These are phyloP conservation scores for Neomorphus geoffroyi DNA, from an alignment of 2,797 vertebrate species.

Conservation along the genomic window DNA sequence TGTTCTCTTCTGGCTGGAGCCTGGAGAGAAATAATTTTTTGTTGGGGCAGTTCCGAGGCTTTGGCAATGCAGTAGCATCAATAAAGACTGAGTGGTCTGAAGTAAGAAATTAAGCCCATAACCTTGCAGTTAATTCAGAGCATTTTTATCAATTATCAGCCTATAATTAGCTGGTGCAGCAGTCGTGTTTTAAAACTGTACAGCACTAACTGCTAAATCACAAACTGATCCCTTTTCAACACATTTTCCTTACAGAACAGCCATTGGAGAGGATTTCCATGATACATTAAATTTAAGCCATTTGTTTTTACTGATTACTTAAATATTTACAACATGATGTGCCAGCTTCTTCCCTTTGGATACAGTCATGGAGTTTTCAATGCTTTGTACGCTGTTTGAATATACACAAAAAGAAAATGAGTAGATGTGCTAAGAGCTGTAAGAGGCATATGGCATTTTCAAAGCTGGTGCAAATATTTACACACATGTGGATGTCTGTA, in stretches of 20 bases:
- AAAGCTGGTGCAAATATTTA: constrained; percentile 28
- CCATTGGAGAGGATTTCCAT: background rate
- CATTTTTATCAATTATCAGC: constrained; percentile 24
- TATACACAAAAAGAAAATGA: background rate
- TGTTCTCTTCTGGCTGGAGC: constrained; percentile 33
- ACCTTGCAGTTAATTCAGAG: constrained; percentile 30
- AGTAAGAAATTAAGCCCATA: constrained; percentile 35
- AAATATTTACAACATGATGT: constrained; percentile 15
- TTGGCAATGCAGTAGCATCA: constrained; percentile 20
- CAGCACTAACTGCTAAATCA: background rate
- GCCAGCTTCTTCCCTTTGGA: constrained; percentile 16
- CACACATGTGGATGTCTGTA: background rate
- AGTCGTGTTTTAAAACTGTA: background rate
- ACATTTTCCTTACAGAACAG: background rate
- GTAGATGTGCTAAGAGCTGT: background rate
- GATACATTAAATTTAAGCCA: background rate
- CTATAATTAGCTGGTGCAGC: background rate
- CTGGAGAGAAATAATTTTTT: constrained; percentile 50
- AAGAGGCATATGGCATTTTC: constrained; percentile 28
- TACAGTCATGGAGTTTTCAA: background rate
- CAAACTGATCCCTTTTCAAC: background rate
- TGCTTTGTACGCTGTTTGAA: background rate
- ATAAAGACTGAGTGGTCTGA: constrained; percentile 31
- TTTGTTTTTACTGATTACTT: constrained; percentile 19
- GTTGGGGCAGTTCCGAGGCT: background rate